Conservation (phyloP, 1,140 invertebrate genomes). For the Venustaconcha ellipsiformis region DNA sequence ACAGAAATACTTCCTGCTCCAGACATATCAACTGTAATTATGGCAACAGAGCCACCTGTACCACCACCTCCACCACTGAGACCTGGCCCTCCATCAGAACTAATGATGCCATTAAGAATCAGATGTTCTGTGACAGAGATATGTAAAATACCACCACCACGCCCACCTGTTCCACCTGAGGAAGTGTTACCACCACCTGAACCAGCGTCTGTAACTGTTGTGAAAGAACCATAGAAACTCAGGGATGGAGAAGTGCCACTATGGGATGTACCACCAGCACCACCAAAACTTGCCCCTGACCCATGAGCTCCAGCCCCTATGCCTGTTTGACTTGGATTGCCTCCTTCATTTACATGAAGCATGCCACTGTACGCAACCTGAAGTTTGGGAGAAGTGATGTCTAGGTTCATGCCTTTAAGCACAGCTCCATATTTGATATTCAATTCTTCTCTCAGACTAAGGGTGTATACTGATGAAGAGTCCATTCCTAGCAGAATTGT, state of each 20-base stretch:
- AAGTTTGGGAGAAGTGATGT: conserved; percentile 33
- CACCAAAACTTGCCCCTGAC: conserved; percentile 49
- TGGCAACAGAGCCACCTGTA: conserved; percentile 41
- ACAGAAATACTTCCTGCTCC: conserved; percentile 45
- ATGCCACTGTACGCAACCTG: conserved; percentile 44
- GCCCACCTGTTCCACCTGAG: conserved; percentile 11
- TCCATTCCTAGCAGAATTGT: conserved; percentile 39
- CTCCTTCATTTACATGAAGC: conserved; percentile 36
- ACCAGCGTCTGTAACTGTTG: conserved; percentile 39
- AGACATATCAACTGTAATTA: conserved; percentile 33
- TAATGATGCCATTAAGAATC: conserved; percentile 45
- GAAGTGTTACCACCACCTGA: conserved; percentile 44
- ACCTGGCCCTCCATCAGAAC: conserved; percentile 37
- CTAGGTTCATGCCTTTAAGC: conserved; percentile 34
- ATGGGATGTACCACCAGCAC: conserved; percentile 42
- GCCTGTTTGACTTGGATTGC: conserved; percentile 21
- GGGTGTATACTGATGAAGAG: conserved; percentile 28
- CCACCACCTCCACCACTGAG: conserved; percentile 46
- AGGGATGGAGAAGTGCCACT: conserved; percentile 16
- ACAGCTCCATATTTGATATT: conserved; percentile 51
- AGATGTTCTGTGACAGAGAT: conserved; percentile 25
- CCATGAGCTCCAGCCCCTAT: conserved; percentile 34
- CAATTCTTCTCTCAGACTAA: conserved; percentile 40
- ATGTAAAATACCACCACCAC: conserved; percentile 46
- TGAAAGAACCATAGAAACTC: conserved; percentile 33